Evolutionary conservation across 2,797 vertebrate genomes (phyloP).

Genomic region (Rhadinocentrus ornatus): DNA sequence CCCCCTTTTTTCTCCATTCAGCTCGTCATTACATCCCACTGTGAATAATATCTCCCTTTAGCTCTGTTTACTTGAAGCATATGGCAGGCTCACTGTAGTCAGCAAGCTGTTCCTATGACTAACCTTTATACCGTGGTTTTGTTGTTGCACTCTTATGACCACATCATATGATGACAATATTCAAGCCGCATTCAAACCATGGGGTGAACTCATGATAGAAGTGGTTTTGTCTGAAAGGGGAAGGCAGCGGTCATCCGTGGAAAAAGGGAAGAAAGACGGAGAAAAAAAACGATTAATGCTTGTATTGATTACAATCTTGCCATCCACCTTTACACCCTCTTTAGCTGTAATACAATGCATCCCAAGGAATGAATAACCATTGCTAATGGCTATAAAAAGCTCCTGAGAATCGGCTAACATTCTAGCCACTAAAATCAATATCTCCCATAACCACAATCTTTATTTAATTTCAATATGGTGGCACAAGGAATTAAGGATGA

Average conservation of each 20-base stretch:
- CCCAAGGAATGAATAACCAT: constrained; percentile 77
- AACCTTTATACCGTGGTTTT: constrained; percentile 43
- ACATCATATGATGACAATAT: constrained; percentile 51
- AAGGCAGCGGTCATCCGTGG: constrained; percentile 39
- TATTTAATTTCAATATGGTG: constrained; percentile 76
- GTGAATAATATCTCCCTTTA: constrained; percentile 72
- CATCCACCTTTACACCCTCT: constrained; percentile 63
- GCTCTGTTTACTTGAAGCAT: constrained; percentile 75
- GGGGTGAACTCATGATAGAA: constrained; percentile 48
- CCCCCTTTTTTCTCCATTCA: constrained; percentile 37
- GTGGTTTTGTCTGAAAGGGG: constrained; percentile 35
- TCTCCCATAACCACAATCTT: constrained; percentile 73
- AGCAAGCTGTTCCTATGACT: constrained; percentile 68
- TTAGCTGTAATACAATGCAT: constrained; percentile 80
- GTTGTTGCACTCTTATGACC: constrained; percentile 40
- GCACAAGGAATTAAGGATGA: constrained; percentile 69
- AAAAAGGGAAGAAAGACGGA: constrained; percentile 26
- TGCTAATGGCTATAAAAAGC: constrained; percentile 82
- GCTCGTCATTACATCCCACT: constrained; percentile 54
- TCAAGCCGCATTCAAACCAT: constrained; percentile 33
- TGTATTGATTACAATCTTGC: constrained; percentile 76
- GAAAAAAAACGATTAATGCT: constrained; percentile 68
- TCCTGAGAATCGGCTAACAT: constrained; percentile 67
- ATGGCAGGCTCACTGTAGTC: constrained; percentile 67
- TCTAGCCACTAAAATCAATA: constrained; percentile 78